Percentiles rank a stretch among this genome's conserved stretches.
Evolutionary conservation across 2,888 invertebrate genomes (phyloP).

Genomic region (Andrena chrysosceles): DNA sequence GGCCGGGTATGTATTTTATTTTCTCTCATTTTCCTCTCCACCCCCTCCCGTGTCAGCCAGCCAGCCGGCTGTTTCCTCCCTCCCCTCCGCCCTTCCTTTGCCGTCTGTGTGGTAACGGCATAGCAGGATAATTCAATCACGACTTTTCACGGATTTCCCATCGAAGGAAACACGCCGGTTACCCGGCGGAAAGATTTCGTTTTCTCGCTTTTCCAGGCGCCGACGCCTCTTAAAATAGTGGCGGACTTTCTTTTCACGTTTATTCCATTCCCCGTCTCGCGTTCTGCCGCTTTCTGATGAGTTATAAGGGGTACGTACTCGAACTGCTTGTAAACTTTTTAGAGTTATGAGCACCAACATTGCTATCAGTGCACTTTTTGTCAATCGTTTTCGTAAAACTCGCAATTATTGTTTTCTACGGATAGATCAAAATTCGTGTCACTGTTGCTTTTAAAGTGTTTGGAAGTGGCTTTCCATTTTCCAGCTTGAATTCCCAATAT

Average conservation of each 20-base stretch:
- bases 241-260: constrained; percentile 36
- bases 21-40: constrained; percentile 66
- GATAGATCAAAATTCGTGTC: neutral
- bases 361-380: neutral
- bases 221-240: constrained; percentile 52
- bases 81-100: constrained; percentile 5
- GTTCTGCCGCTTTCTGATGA: constrained; percentile 11
- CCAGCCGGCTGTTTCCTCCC: constrained; percentile 42
- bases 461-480: too few relatives aligned
- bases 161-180: constrained; percentile 71
- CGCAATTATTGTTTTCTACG: neutral
- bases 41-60: constrained; percentile 39
- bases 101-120: constrained; percentile 47
- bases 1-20: constrained; percentile 73
- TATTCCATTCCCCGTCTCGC: constrained; percentile 18
- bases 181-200: constrained; percentile 61
- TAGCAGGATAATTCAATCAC: constrained; percentile 74
- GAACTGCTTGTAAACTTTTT: neutral
- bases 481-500: too few relatives aligned
- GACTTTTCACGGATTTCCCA: constrained; percentile 75
- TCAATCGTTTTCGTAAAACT: neutral
- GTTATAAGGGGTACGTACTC: neutral
- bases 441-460: neutral
- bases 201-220: constrained; percentile 46
- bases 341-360: too few relatives aligned